phyloP scores from a whole-genome alignment of 2,113 vertebrate species.

The Gymnogyps californianus region DNA sequence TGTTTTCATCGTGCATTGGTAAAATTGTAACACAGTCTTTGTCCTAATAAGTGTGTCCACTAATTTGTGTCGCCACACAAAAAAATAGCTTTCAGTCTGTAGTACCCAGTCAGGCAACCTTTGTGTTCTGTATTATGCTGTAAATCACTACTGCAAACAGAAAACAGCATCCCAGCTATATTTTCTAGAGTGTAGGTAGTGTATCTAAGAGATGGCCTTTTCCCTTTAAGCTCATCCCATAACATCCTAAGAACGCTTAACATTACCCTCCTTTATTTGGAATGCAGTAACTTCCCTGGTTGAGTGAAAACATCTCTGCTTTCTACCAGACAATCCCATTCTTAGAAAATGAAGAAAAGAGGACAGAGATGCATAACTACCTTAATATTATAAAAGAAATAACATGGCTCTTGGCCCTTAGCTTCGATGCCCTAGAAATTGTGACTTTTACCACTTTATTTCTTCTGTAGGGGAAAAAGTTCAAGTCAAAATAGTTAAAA shows the following conservation, averaged over 20 bases:
- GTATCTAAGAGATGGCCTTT: neutral
- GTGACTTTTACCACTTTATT: neutral
- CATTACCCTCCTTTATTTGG: neutral
- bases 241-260: neutral
- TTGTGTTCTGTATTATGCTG: neutral
- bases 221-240: neutral
- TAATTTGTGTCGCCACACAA: neutral
- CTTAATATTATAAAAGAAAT: neutral
- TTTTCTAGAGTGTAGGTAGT: neutral
- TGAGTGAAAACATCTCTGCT: neutral
- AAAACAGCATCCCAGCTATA: neutral
- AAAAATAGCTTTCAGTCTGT: neutral
- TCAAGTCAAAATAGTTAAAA: neutral
- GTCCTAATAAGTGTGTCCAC: neutral
- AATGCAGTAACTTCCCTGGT: neutral
- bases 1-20: neutral
- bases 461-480: neutral
- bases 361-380: neutral
- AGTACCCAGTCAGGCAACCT: neutral
- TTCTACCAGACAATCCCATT: neutral
- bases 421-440: neutral
- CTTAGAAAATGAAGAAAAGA: neutral
- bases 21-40: neutral
- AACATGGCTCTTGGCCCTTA: neutral
- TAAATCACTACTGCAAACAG: neutral